Evolutionary conservation across 1,140 invertebrate genomes (phyloP), one percentile per base, ranked within the genome.

Genomic region (Drosophila lacteicornis): DNA sequence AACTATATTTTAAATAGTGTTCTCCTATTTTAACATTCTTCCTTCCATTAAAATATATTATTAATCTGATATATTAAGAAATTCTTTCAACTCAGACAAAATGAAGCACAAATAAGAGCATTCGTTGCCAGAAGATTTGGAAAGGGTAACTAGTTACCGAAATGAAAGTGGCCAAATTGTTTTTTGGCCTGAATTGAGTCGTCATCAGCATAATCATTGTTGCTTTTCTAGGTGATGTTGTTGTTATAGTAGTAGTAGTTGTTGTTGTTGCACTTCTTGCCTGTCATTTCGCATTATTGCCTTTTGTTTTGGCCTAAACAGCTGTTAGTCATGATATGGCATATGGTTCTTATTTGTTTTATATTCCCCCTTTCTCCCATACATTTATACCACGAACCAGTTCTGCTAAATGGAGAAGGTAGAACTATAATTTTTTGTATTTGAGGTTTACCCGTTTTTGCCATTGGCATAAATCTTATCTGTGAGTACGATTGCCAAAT

Each of bases 301-400:
- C 75, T 82, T 80, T 87, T 82, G 82, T 83, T 88, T 75, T 50
- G 60, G 65, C 65, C 66, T 73, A 71, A 87, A 87, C 84, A 87
- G 84, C 84, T 80, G 84, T 65, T 84, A 57, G 84, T 71, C 80
- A 87, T 88, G 68, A 87, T 53, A 82, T 61, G 42, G 50, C 63
- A 69, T 50, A 53, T 69, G 63, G 36, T 56, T 69, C 38, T 40
- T 59, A 69, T 78, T 58, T 62, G 45, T 53, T 59, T 77, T 46
- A 46, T 38, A 38, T 45, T 65, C 3, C 6, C 12, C 36, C 42
- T 43, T 43, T 19, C 50, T 36, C 50, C 22, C 56, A 6, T n/a
- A 15, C 49, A 30, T 46, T 11, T 40, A 38, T 38, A 25, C 36
- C 36, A 25, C 19, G 19, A 56, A 40, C 67, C 43, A 60, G 38